phyloP scores from a whole-genome alignment of 2,113 vertebrate species.

The Andinoacara biseriatus region DNA sequence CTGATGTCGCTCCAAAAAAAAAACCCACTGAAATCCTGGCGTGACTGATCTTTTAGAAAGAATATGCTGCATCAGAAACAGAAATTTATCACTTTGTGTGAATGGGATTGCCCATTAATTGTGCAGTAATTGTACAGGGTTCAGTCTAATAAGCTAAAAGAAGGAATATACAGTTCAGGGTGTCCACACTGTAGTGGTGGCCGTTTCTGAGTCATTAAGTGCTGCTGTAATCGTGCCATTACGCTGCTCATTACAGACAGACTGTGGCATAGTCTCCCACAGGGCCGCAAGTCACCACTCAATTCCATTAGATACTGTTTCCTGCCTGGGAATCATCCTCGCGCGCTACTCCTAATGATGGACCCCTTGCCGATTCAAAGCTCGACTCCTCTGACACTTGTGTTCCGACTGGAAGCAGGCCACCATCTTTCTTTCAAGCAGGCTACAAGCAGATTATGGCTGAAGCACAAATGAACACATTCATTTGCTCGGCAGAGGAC shows the following conservation, averaged over 20 bases:
- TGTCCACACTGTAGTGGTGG: conserved; percentile 55
- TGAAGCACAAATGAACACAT: conserved; percentile 52
- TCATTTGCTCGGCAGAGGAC: conserved; percentile 38
- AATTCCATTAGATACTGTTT: conserved; percentile 69
- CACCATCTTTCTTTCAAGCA: conserved; percentile 48
- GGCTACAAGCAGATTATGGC: conserved; percentile 66
- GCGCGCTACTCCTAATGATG: conserved; percentile 56
- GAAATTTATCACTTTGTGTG: not conserved
- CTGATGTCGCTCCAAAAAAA: not conserved
- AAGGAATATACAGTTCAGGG: conserved; percentile 33
- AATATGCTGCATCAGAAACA: not conserved
- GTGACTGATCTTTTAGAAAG: not conserved
- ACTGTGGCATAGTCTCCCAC: conserved; percentile 73
- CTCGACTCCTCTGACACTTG: conserved; percentile 49
- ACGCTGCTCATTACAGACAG: conserved; percentile 76
- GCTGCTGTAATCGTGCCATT: conserved; percentile 74
- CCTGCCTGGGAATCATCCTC: conserved; percentile 61
- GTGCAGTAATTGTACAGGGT: conserved; percentile 49
- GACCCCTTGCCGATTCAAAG: conserved; percentile 59
- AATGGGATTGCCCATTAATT: conserved; percentile 34
- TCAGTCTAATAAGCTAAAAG: conserved; percentile 53
- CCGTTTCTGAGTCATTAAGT: conserved; percentile 74
- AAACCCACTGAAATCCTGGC: not conserved
- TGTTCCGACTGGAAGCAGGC: conserved; percentile 57
- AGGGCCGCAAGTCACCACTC: conserved; percentile 63